Evolutionary conservation across 2,888 invertebrate genomes (phyloP), one percentile per base, ranked within the genome.

Genomic region (Gymnocheta viridis): DNA sequence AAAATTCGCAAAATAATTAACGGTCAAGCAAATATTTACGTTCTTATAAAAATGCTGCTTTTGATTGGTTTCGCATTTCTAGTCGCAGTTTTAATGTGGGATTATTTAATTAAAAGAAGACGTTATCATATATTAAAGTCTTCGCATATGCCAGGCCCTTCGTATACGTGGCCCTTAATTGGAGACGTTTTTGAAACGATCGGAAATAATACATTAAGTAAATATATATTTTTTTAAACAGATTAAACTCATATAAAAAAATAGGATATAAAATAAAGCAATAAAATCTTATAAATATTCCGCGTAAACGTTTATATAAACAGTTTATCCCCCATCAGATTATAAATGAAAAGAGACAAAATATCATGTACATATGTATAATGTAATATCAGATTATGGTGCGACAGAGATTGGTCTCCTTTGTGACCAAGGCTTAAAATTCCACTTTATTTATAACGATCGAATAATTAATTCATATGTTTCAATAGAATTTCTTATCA

Each of bases 141-240:
- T 2, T 73, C 72, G 0, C 29, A 60, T 3, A 82, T 85, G 41
- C n/a, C 24, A 0, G 82, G 85, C n/a, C 85, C 85, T 29, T 17
- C 49, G 0, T 24, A n/a, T 22, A 82, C 81, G 6, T 12, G 60
- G 22, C 86, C 86, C 0, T 3, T 86, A 29, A n/a, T 86, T 2
- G 86, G 86, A 5, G 67, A 81, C 32, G 66, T 38, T 19, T 32
- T 66, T 0, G 32, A 49, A 7, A 32, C 79, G 5, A 22, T 82
- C 4, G 76, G 72, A 9, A 79, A 85, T 62, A 27, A 69, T 47
- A 70, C 80, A 7, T 66, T 66, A 79, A 85, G 86, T 86, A 82
- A 80, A 67, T 69, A 35, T 47, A 67, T 69, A 35, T 47, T 41
- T 9, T 27, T 7, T 12, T 24, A 17, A 58, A 62, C 2, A 29